Conservation (phyloP, 2,888 invertebrate species). For the Trissolcus japonicus region DNA sequence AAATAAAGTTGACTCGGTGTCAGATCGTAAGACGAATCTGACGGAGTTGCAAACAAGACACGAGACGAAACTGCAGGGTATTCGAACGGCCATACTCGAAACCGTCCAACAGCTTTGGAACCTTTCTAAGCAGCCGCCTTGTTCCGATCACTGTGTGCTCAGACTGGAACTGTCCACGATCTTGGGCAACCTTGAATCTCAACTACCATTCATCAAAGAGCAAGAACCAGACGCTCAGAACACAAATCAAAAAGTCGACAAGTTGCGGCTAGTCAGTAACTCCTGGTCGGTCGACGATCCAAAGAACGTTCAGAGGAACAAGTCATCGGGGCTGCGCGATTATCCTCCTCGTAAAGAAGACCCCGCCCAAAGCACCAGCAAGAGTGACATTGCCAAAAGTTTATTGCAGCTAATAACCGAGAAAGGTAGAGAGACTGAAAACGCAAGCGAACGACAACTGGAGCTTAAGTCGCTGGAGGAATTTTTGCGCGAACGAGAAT, state of each 20-base stretch:
- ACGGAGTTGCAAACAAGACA: constrained; percentile 11
- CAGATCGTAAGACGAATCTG: constrained; percentile 29
- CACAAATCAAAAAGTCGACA: constrained; percentile 13
- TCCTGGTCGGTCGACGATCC: constrained; percentile 58
- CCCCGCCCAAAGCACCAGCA: constrained; percentile 39
- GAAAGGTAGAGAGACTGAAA: constrained; percentile 32
- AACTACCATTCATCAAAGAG: constrained; percentile 24
- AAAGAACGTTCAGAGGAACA: constrained; percentile 61
- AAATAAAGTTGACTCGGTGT: constrained; percentile 33
- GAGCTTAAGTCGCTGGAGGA: constrained; percentile 36
- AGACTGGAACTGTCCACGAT: constrained; percentile 66
- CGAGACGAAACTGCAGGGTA: constrained; percentile 39
- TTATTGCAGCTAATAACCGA: constrained; percentile 26
- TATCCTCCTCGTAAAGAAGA: constrained; percentile 71
- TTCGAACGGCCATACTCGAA: constrained; percentile 42
- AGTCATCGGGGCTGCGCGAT: constrained; percentile 66
- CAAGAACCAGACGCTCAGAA: not conserved
- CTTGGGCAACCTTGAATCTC: constrained; percentile 63
- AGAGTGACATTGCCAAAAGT: constrained; percentile 25
- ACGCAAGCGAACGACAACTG: constrained; percentile 9
- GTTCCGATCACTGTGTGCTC: constrained; percentile 69
- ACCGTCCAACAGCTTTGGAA: constrained; percentile 55
- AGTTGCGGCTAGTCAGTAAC: constrained; percentile 21
- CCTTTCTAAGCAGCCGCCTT: constrained; percentile 48
- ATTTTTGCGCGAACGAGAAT: constrained; percentile 71